Conservation (phyloP, 2,797 vertebrate species). For the Hephaestus fuliginosus region DNA sequence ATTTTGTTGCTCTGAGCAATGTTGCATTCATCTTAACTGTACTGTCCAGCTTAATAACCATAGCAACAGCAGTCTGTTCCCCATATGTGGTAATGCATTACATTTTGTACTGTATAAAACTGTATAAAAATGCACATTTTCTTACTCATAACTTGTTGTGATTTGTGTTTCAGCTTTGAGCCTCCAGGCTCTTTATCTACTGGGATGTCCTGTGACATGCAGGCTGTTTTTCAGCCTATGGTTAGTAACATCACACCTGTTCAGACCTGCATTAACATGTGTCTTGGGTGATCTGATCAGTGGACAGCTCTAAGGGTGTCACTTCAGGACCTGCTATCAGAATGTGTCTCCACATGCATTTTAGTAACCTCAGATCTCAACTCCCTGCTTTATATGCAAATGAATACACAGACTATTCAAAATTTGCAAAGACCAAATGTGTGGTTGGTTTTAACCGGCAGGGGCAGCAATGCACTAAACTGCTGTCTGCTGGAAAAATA, state of each 20-base stretch:
- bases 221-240: constrained; percentile 90
- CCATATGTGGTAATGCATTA: neutral
- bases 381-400: too few relatives aligned
- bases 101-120: neutral
- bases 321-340: too few relatives aligned
- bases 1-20: neutral
- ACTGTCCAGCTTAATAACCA: neutral
- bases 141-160: constrained; percentile 12
- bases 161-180: constrained; percentile 86
- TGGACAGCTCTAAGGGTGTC: too few relatives aligned
- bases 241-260: constrained; percentile 79
- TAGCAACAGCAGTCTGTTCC: neutral
- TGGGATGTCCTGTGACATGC: constrained; percentile 92
- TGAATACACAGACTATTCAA: too few relatives aligned
- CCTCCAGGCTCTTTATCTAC: constrained; percentile 89
- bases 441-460: too few relatives aligned
- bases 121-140: neutral
- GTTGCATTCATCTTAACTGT: neutral
- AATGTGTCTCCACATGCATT: too few relatives aligned
- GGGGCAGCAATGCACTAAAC: too few relatives aligned
- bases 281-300: too few relatives aligned
- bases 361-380: too few relatives aligned
- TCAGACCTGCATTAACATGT: too few relatives aligned
- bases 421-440: too few relatives aligned
- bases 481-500: too few relatives aligned